phyloP scores from a whole-genome alignment of 2,113 vertebrate species.

The Gobio gobio region DNA sequence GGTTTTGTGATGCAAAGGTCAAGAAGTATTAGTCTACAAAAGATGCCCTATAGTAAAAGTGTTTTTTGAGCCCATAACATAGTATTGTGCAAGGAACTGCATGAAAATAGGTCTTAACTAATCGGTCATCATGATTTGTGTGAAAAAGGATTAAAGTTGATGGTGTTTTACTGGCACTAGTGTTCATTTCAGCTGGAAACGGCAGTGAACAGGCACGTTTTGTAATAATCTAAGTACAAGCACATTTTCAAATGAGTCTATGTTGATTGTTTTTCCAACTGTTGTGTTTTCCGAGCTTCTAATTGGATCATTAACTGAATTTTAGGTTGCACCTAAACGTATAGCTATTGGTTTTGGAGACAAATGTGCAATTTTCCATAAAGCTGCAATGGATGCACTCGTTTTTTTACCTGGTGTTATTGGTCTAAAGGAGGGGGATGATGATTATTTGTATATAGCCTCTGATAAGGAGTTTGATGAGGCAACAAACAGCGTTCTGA shows the following conservation, averaged over 20 bases:
- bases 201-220: no score
- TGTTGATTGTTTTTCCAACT: no score
- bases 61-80: background rate
- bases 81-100: background rate
- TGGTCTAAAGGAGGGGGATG: constrained; percentile 39
- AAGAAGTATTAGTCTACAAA: background rate
- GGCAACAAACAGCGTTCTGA: constrained; percentile 38
- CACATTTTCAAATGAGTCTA: no score
- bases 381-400: background rate
- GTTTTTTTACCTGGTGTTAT: constrained; percentile 38
- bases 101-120: no score
- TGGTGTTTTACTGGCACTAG: no score
- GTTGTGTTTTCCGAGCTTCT: no score
- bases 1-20: background rate
- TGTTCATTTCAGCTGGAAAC: no score
- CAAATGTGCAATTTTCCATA: constrained; percentile 16
- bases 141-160: no score
- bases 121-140: no score
- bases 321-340: background rate
- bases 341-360: background rate
- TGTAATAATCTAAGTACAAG: no score
- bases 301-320: no score
- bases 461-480: constrained; percentile 27
- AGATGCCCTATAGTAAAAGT: background rate
- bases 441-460: constrained; percentile 37